phyloP scores from a whole-genome alignment of 1,140 invertebrate species.

The Brachionus paranguensis region DNA sequence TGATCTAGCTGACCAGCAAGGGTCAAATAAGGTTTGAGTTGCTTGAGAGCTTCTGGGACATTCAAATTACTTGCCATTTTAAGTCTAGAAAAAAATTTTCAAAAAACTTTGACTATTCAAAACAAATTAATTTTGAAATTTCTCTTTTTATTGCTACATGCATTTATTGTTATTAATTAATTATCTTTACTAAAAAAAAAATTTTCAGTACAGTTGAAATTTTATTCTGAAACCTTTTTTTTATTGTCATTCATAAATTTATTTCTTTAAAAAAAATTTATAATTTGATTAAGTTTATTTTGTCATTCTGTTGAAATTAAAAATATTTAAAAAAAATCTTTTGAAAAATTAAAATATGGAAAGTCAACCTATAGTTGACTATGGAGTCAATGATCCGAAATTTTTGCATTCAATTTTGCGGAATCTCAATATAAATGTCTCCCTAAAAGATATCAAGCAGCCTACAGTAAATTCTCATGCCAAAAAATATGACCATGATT shows the following conservation, averaged over 20 bases:
- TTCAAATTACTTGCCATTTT: not conserved
- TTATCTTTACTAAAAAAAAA: no score
- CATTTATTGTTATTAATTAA: not conserved
- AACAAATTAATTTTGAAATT: not conserved
- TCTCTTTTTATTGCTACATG: not conserved
- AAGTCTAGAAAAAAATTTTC: not conserved
- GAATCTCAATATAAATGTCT: not conserved
- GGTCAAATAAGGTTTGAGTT: constrained; percentile 27
- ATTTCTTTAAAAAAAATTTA: no score
- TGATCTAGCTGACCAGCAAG: constrained; percentile 19
- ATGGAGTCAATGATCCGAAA: not conserved
- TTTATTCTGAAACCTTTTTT: no score
- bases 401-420: not conserved
- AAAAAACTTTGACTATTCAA: no score
- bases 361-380: not conserved
- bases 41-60: constrained; percentile 12
- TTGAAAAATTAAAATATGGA: not conserved
- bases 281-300: not conserved
- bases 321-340: no score
- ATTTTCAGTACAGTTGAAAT: no score
- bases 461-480: not conserved
- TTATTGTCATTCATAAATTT: no score
- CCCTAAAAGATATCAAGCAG: constrained; percentile 1
- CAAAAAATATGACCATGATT: not conserved
- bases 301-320: not conserved